Evolutionary conservation across 2,888 invertebrate genomes (phyloP).

Genomic region (Gymnosoma rotundatum): DNA sequence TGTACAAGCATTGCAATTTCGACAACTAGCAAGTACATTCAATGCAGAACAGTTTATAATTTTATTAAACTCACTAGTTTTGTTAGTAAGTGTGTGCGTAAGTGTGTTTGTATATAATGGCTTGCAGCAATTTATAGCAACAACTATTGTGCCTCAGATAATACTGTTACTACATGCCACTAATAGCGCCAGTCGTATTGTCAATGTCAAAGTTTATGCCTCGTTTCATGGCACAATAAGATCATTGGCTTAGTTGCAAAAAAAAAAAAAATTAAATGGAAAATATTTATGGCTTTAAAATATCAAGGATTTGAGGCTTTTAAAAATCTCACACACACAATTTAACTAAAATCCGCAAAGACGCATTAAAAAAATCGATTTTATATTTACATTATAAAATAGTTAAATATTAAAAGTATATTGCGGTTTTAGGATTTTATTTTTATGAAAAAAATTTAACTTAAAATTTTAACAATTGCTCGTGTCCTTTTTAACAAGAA

Average conservation of each 20-base stretch:
- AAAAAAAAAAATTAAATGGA: slow-evolving; percentile 2
- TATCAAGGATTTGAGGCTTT: slow-evolving; percentile 27
- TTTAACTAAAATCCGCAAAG: slow-evolving; percentile 2
- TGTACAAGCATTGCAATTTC: neutral
- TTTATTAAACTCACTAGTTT: neutral
- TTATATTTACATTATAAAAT: too few relatives aligned
- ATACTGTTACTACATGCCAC: slow-evolving; percentile 27
- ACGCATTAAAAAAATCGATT: too few relatives aligned
- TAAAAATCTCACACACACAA: slow-evolving; percentile 9
- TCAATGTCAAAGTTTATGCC: slow-evolving; percentile 61
- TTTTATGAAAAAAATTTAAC: too few relatives aligned
- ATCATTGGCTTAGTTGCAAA: slow-evolving; percentile 31
- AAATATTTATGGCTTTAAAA: slow-evolving; percentile 1
- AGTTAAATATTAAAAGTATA: too few relatives aligned
- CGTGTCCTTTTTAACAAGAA: too few relatives aligned
- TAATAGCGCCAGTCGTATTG: slow-evolving; percentile 41
- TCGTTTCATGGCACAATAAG: slow-evolving; percentile 47
- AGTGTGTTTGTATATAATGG: neutral
- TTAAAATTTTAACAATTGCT: too few relatives aligned
- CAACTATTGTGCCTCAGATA: neutral
- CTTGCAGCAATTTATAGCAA: slow-evolving; percentile 10
- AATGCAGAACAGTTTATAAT: slow-evolving; percentile 34
- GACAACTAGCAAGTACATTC: neutral
- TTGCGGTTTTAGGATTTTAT: too few relatives aligned
- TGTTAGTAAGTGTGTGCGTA: neutral